Conservation (phyloP, 2,888 invertebrate species). For the Andrena hattorfiana region DNA sequence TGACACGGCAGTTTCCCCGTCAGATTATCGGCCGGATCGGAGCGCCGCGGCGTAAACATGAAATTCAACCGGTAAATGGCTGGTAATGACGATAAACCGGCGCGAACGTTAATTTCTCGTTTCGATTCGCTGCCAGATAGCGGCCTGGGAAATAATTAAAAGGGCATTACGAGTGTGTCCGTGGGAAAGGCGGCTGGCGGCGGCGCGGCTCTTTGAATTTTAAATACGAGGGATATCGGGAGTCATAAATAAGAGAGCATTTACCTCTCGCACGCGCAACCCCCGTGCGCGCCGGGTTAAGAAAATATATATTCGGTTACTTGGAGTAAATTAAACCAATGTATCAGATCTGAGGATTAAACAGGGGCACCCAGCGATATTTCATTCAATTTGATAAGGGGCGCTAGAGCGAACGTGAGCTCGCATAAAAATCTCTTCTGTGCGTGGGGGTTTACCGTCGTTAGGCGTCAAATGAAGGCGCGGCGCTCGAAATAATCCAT, state of each 20-base stretch:
- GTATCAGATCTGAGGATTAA: conserved; percentile 50
- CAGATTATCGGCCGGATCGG: conserved; percentile 9
- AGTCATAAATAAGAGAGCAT: conserved; percentile 63
- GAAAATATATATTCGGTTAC: conserved; percentile 49
- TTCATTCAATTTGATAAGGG: conserved; percentile 45
- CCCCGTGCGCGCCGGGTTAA: conserved; percentile 18
- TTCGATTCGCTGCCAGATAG: conserved; percentile 45
- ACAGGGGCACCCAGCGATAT: conserved; percentile 23
- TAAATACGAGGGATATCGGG: conserved; percentile 63
- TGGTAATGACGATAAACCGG: background rate
- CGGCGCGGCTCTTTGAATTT: conserved; percentile 64
- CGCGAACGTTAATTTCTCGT: conserved; percentile 30
- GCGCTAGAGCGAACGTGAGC: conserved; percentile 22
- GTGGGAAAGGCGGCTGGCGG: background rate
- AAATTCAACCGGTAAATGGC: background rate
- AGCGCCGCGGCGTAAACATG: background rate
- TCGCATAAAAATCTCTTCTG: conserved; percentile 34
- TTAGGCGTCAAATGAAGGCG: background rate
- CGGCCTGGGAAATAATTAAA: conserved; percentile 57
- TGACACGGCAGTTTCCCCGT: background rate
- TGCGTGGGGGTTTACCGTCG: conserved; percentile 12
- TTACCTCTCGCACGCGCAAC: conserved; percentile 28
- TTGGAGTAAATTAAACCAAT: conserved; percentile 52
- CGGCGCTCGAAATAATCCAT: background rate
- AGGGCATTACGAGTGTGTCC: conserved; percentile 32